phyloP scores from a whole-genome alignment of 2,888 invertebrate species.

The Abrostola triplasia region DNA sequence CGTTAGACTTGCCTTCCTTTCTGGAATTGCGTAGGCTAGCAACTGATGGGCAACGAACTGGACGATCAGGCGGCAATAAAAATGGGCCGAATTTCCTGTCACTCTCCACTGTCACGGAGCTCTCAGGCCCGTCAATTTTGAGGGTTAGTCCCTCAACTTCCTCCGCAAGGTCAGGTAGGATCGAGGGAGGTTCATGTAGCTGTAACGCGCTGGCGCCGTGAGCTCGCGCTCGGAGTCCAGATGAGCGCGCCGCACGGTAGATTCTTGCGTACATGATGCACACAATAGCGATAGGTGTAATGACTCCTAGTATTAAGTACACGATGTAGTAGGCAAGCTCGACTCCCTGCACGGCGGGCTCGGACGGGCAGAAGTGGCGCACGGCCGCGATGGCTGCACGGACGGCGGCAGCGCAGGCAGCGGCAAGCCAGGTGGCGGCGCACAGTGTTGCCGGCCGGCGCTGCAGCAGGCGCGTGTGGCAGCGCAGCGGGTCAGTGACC shows the following conservation, averaged over 20 bases:
- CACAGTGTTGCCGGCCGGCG: slow-evolving; percentile 82
- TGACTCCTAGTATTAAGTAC: slow-evolving; percentile 77
- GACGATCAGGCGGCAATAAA: slow-evolving; percentile 81
- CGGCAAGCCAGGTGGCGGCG: slow-evolving; percentile 87
- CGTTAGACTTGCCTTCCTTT: slow-evolving; percentile 80
- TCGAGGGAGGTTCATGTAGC: slow-evolving; percentile 81
- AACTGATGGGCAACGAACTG: slow-evolving; percentile 82
- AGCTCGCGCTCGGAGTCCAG: slow-evolving; percentile 86
- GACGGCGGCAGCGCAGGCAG: slow-evolving; percentile 75
- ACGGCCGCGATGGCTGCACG: slow-evolving; percentile 75
- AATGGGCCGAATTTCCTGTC: slow-evolving; percentile 83
- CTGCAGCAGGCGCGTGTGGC: slow-evolving; percentile 85
- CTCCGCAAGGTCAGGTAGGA: slow-evolving; percentile 79
- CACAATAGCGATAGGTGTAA: slow-evolving; percentile 88
- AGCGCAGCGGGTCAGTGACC: slow-evolving; percentile 85
- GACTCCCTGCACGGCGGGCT: slow-evolving; percentile 71
- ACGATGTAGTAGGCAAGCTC: slow-evolving; percentile 77
- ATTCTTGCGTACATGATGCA: slow-evolving; percentile 93
- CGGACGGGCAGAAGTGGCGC: slow-evolving; percentile 71
- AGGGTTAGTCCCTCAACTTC: slow-evolving; percentile 83
- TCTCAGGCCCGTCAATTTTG: slow-evolving; percentile 79
- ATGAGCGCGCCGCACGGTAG: slow-evolving; percentile 92
- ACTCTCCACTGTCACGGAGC: slow-evolving; percentile 60
- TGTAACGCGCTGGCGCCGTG: slow-evolving; percentile 86
- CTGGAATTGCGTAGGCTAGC: slow-evolving; percentile 80